Evolutionary conservation across 1,140 invertebrate genomes (phyloP).

Genomic region (Drosophila nigrodunni): DNA sequence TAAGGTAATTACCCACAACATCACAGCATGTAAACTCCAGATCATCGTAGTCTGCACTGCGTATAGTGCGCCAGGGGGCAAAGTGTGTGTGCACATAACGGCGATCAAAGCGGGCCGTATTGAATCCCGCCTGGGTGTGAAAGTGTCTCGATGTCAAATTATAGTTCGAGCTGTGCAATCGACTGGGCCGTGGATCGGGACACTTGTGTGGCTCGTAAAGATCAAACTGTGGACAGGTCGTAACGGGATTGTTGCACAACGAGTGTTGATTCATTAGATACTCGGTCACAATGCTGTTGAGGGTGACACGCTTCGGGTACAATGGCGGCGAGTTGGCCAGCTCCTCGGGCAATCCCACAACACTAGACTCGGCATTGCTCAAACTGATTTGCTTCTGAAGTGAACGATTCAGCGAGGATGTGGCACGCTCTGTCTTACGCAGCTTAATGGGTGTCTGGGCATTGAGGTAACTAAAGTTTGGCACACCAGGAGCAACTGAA

Average conservation of each 20-base stretch:
- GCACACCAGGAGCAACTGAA: conserved; percentile 28
- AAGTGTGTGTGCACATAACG: conserved; percentile 95
- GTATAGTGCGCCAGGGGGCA: conserved; percentile 93
- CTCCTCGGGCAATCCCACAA: conserved; percentile 43
- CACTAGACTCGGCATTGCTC: conserved; percentile 53
- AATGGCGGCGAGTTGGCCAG: conserved; percentile 41
- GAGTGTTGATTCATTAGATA: conserved; percentile 98
- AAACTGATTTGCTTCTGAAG: conserved; percentile 89
- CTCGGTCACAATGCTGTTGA: conserved; percentile 97
- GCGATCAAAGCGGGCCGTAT: conserved; percentile 88
- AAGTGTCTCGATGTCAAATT: conserved; percentile 89
- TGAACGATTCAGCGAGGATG: conserved; percentile 85
- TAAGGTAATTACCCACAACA: conserved; percentile 89
- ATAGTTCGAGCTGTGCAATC: conserved; percentile 88
- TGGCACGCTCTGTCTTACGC: conserved; percentile 49
- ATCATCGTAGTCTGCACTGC: conserved; percentile 90
- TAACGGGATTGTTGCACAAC: conserved; percentile 96
- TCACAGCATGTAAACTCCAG: conserved; percentile 91
- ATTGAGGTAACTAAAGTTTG: conserved; percentile 50
- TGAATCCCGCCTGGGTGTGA: conserved; percentile 86
- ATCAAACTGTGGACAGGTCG: conserved; percentile 95
- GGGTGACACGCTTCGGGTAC: conserved; percentile 87
- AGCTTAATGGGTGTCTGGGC: conserved; percentile 70
- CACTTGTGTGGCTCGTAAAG: conserved; percentile 96
- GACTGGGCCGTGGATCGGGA: conserved; percentile 92